These are phyloP conservation scores for Vultur gryphus DNA, from an alignment of 2,797 vertebrate species.

Conservation along the genomic window DNA sequence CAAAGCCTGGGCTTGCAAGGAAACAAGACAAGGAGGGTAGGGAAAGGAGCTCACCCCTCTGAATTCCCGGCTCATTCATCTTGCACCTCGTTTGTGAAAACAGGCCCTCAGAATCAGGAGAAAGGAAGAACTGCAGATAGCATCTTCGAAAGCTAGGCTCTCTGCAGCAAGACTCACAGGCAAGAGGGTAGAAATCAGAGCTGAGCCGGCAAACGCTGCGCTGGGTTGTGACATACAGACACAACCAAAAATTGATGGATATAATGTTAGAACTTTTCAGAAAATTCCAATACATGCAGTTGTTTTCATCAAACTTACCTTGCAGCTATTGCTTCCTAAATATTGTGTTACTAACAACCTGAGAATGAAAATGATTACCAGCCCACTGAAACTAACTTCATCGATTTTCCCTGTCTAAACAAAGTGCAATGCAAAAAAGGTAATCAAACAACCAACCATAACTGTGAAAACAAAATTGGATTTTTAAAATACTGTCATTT, in stretches of 20 bases:
- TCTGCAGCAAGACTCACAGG: background rate
- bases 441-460: conserved; percentile 40
- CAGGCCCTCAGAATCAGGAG: background rate
- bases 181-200: background rate
- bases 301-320: background rate
- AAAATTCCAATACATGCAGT: background rate
- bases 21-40: background rate
- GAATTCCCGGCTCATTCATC: background rate
- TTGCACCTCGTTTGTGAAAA: background rate
- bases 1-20: background rate
- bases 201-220: fast-evolving
- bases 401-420: conserved; percentile 30
- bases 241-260: background rate
- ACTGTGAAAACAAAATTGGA: conserved; percentile 34
- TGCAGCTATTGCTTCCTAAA: background rate
- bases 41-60: background rate
- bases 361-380: background rate
- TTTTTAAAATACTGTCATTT: conserved; percentile 42
- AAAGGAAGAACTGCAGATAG: background rate
- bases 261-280: fast-evolving
- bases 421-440: conserved; percentile 23
- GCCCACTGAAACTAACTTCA: background rate
- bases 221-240: background rate
- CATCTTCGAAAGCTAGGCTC: background rate
- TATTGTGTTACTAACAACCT: background rate